These are phyloP conservation scores for Lithophane ornitopus DNA, from an alignment of 2,888 invertebrate species.

Conservation along the genomic window DNA sequence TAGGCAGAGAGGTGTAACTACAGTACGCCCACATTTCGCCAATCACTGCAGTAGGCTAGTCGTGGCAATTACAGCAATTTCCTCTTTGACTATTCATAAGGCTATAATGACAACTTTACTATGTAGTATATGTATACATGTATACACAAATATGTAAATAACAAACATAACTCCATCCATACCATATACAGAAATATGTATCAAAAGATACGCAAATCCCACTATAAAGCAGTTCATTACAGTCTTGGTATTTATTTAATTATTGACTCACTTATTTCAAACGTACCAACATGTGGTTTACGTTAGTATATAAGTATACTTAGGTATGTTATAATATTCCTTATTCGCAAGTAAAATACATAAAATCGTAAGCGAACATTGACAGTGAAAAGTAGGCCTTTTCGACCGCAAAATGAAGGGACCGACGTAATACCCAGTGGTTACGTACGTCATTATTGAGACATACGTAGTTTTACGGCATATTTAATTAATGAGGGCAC, in stretches of 20 bases:
- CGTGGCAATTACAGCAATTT: too few species aligned
- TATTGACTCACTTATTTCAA: slow-evolving; percentile 25
- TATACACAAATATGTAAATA: slow-evolving; percentile 3
- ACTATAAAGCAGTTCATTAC: background rate
- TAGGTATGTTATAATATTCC: slow-evolving; percentile 4
- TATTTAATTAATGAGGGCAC: slow-evolving; percentile 14
- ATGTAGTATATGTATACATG: background rate
- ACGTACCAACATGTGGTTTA: slow-evolving; percentile 24
- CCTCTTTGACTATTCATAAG: too few species aligned
- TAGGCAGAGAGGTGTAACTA: too few species aligned
- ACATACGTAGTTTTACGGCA: slow-evolving; percentile 1
- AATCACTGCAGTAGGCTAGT: too few species aligned
- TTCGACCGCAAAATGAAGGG: slow-evolving; percentile 36
- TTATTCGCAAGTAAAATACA: slow-evolving; percentile 4
- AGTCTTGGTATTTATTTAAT: slow-evolving; percentile 14
- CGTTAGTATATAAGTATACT: background rate
- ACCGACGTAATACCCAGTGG: slow-evolving; percentile 33
- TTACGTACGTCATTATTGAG: slow-evolving; percentile 34
- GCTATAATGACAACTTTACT: background rate
- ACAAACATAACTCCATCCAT: background rate
- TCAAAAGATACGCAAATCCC: slow-evolving; percentile 4
- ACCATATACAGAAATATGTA: slow-evolving; percentile 10
- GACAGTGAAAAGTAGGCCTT: slow-evolving; percentile 15
- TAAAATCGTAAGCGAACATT: slow-evolving; percentile 13
- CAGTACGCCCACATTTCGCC: too few species aligned